Evolutionary conservation across 2,888 invertebrate genomes (phyloP), one percentile per base, ranked within the genome.

Genomic region (Drosophila eohydei): DNA sequence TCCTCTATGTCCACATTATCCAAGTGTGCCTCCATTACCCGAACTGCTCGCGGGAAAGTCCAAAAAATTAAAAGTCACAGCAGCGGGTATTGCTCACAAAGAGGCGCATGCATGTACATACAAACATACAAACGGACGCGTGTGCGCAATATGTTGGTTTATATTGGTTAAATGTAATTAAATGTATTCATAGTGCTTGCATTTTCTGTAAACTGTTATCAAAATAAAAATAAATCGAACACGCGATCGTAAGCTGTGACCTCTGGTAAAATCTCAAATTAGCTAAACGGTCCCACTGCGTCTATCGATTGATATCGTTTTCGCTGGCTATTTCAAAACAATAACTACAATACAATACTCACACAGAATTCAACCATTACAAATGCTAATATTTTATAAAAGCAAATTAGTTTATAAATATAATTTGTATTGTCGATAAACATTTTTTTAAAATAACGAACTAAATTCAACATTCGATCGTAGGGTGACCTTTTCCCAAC

Each of bases 1-100:
- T 93, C 92, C 11, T 92, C 91, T 0, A 81, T 9, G 30, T 85
- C 70, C 4, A 91, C 81, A 9, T 62, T 71, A 8, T 75, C 64
- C 26, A 90, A 43, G 8, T 77, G 70, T 0, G 6, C 12, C 9
- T 67, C 4, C 43, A 70, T 85, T 12, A 38, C 38, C 4, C 9
- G 8, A 16, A 1, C 43, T 26, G 12, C n/a, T 3, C 9, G 8
- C 54, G 71, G 88, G 77, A 63, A 82, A 86, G 46, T 43, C 58
- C 84, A 38, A 46, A 58, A 51, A 62, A 0, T 11, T 3, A 32
- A 34, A 34, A 40, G 32, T 41, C 48, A 7, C 21, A 0, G 6
- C 21, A 38, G 9, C 6, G n/a, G 11, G 7, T 21, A 11, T 3
- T 2, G 30, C 9, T 26, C 11, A 21, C 12, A 21, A 8, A 14